Base-by-base conservation (phyloP, 2,113 vertebrate genomes). In the Polypterus senegalus region DNA sequence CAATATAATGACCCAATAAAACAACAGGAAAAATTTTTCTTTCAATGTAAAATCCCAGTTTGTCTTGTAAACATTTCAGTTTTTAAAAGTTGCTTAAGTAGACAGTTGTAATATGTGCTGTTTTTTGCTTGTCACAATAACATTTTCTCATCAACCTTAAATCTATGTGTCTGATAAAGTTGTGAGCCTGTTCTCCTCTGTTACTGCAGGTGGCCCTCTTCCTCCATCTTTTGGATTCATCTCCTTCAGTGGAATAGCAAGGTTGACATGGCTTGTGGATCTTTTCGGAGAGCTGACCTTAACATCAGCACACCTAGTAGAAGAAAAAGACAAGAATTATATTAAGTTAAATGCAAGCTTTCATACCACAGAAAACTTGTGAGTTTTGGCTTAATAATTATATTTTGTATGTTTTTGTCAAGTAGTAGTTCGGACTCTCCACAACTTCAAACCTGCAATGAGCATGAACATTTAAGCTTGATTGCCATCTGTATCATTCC, bases 191-290 rank as follows among this genome's bases (percentile, higher is more conserved):
- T 71, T 60, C 67, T 61, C 57, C 69, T 5, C 27, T 10, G 1
- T 67, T 69, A 1, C 48, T 57, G 11, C 68, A 97, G 94, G 91
- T 61, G 84, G 83, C 0, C 65, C 84, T 7, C 62, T 94, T 1
- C 85, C 91, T 74, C 73, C 78, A 4, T 82, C 73, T 7, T 84
- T 83, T 54, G 92, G 93, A 48, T 97, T 96, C 68, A 84, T 72
- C 1, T 70, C 91, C 0, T 97, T 97, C 74, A 92, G 87, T 3
- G 91, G 92, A 46, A 89, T 97, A 11, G 81, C 94, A 45, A 86
- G 92, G 5, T 81, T 97, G 58, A 91, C 89, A 1, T 97, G 93
- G 92, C 73, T 98, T 67, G 88, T 96, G 45, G 89, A 92, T 55
- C 81, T 97, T 63, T 97, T 97, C 0, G 95, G 94, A 44, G 83